Evolutionary conservation across 1,140 invertebrate genomes (phyloP).

Genomic region (Branchinecta lindahli): DNA sequence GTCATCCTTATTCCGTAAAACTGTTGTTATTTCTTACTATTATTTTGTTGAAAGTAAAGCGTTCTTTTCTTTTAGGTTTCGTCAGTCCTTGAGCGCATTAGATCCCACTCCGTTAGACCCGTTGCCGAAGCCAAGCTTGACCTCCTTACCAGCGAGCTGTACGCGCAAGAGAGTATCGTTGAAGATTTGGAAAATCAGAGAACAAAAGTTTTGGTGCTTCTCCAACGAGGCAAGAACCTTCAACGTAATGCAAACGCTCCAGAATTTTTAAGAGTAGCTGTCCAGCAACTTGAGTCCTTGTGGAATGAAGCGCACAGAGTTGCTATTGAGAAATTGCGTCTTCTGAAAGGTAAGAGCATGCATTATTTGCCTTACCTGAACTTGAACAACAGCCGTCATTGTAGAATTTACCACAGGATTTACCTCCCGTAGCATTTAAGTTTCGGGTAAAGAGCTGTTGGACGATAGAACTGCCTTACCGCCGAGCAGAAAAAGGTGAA

Average conservation of each 20-base stretch:
- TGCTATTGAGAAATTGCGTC: conserved; percentile 63
- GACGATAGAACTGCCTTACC: too few relatives aligned
- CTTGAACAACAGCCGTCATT: not conserved
- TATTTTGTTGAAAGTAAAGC: not conserved
- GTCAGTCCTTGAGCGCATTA: not conserved
- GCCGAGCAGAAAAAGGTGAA: too few relatives aligned
- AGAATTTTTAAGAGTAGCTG: conserved; percentile 63
- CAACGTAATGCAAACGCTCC: conserved; percentile 68
- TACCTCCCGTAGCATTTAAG: too few relatives aligned
- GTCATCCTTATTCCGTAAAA: too few relatives aligned
- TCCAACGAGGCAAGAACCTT: conserved; percentile 77
- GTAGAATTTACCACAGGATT: not conserved
- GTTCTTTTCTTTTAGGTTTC: not conserved
- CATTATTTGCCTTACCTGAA: not conserved
- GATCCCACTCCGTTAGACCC: not conserved
- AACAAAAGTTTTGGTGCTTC: conserved; percentile 67
- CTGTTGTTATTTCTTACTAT: too few relatives aligned
- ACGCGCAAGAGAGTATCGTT: conserved; percentile 60
- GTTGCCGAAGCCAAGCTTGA: conserved; percentile 13
- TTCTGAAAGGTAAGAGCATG: conserved; percentile 43
- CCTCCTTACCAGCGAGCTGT: conserved; percentile 31
- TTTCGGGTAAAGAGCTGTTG: too few relatives aligned
- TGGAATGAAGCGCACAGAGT: conserved; percentile 77
- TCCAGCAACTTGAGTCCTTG: conserved; percentile 60
- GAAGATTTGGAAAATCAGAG: conserved; percentile 69